phyloP scores from a whole-genome alignment of 2,888 invertebrate species.

The Fissipunctia ypsillon region DNA sequence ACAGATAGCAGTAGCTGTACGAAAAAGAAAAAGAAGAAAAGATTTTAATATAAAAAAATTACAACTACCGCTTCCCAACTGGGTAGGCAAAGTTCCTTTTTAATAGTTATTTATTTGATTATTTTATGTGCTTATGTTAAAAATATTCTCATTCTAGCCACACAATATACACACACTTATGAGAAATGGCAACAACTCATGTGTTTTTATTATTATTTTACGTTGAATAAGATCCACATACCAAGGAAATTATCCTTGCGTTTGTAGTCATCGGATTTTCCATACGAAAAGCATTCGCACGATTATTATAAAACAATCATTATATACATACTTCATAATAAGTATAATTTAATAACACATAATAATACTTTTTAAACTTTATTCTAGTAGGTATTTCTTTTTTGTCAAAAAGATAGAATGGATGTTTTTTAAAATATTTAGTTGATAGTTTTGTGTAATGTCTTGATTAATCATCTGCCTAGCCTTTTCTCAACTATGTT shows the following conservation, averaged over 20 bases:
- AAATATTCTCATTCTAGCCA: constrained; percentile 1
- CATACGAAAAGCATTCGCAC: constrained; percentile 4
- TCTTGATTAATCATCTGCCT: neutral
- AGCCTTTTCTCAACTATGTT: neutral
- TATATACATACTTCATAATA: neutral
- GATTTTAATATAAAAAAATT: constrained; percentile 4
- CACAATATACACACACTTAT: neutral
- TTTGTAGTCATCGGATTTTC: constrained; percentile 42
- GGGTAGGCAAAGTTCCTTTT: neutral
- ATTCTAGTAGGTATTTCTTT: neutral
- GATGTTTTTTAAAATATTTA: neutral
- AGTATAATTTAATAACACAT: neutral
- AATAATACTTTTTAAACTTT: neutral
- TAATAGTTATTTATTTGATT: neutral
- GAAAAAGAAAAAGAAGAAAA: constrained; percentile 33
- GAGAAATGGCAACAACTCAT: neutral
- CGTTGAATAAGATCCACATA: constrained; percentile 5
- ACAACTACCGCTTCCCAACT: neutral
- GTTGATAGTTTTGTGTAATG: neutral
- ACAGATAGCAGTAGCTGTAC: constrained; percentile 51
- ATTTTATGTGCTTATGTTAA: neutral
- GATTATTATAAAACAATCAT: neutral
- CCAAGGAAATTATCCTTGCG: constrained; percentile 21
- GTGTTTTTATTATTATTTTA: constrained; percentile 4
- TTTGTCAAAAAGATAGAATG: neutral